phyloP scores from a whole-genome alignment of 2,888 invertebrate genomes.

The Hartigia nigra region DNA sequence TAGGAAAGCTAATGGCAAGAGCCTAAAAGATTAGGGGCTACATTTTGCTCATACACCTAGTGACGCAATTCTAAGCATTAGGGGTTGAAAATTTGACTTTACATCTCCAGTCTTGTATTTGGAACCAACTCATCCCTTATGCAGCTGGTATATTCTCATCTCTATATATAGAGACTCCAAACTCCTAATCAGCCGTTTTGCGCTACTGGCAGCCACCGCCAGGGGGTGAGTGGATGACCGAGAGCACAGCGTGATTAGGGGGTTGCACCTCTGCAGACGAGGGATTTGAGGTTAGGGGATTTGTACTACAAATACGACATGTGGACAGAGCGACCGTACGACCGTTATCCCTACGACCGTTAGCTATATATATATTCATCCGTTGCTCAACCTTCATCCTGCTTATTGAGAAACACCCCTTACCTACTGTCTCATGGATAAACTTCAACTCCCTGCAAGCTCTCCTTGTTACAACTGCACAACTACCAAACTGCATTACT shows the following conservation, averaged over 20 bases:
- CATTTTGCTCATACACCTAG: background rate
- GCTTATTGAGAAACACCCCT: background rate
- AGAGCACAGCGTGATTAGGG: slow-evolving; percentile 34
- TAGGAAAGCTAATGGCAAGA: background rate
- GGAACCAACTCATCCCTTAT: background rate
- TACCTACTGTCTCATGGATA: background rate
- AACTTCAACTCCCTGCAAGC: background rate
- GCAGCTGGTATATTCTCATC: background rate
- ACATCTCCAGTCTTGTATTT: background rate
- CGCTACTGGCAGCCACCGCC: background rate
- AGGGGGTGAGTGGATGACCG: background rate
- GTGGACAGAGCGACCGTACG: slow-evolving; percentile 36
- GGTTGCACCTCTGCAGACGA: slow-evolving; percentile 28
- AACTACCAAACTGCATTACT: slow-evolving; percentile 48
- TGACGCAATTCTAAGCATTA: background rate
- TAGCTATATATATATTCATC: background rate
- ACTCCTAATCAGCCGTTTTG: background rate
- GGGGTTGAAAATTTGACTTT: background rate
- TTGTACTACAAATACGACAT: slow-evolving; percentile 52
- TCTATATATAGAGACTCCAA: background rate
- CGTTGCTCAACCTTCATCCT: background rate
- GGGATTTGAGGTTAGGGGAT: slow-evolving; percentile 43
- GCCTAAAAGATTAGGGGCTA: background rate
- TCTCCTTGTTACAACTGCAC: slow-evolving; percentile 45
- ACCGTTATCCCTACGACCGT: background rate